phyloP scores from a whole-genome alignment of 2,113 vertebrate genomes.

The Otis tarda region DNA sequence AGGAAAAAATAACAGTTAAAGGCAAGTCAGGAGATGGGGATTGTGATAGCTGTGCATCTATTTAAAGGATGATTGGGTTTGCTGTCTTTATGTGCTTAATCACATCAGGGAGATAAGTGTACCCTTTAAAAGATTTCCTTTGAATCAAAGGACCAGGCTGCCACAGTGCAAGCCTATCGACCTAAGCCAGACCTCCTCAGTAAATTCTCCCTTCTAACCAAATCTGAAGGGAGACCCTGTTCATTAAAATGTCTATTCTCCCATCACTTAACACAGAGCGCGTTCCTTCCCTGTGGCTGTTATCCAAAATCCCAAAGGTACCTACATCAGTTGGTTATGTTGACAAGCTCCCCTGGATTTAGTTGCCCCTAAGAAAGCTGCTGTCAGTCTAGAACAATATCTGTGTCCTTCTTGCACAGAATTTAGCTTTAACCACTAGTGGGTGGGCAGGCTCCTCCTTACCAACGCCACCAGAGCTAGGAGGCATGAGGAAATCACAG shows the following conservation, averaged over 20 bases:
- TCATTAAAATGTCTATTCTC: background rate
- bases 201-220: background rate
- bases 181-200: background rate
- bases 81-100: background rate
- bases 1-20: background rate
- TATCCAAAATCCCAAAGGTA: background rate
- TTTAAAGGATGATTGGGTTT: constrained; percentile 15
- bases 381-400: background rate
- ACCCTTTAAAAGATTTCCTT: background rate
- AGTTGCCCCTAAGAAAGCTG: background rate
- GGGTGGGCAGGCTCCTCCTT: background rate
- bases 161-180: accelerated
- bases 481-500: background rate
- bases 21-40: background rate
- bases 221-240: background rate
- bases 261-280: background rate
- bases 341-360: background rate
- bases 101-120: background rate
- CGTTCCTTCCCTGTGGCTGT: background rate
- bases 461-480: background rate
- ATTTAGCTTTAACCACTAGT: background rate
- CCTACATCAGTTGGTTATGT: background rate
- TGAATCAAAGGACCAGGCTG: background rate
- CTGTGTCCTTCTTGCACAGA: accelerated
- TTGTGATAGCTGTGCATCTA: background rate